phyloP scores from a whole-genome alignment of 2,888 invertebrate species.

The Lucinisca nassula region DNA sequence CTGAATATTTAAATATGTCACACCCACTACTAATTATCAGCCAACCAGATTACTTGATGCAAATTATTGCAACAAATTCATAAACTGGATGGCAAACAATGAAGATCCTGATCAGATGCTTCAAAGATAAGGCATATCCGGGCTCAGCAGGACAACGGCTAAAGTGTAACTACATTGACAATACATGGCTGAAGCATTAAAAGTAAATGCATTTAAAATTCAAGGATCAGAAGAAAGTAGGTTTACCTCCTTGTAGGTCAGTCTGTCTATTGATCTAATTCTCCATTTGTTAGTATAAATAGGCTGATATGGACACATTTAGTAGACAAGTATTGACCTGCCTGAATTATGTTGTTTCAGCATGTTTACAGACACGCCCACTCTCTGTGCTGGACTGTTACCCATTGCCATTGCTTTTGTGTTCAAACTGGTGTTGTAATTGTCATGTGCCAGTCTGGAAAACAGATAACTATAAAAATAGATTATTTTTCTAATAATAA shows the following conservation, averaged over 20 bases:
- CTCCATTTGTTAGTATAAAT: background rate
- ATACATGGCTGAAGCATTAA: no score
- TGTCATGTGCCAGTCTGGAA: background rate
- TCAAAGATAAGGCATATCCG: no score
- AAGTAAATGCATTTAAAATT: no score
- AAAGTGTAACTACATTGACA: no score
- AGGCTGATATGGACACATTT: background rate
- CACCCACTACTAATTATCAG: no score
- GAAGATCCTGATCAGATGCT: no score
- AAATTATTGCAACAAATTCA: no score
- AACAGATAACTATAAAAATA: background rate
- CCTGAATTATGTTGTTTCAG: background rate
- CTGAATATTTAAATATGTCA: no score
- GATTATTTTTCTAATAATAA: constrained; percentile 1
- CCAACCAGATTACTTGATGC: no score
- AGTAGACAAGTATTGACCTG: background rate
- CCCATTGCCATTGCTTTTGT: background rate
- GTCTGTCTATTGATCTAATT: background rate
- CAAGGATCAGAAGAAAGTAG: no score
- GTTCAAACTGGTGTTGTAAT: background rate
- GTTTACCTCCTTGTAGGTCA: background rate
- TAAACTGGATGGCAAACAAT: no score
- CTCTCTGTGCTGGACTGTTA: background rate
- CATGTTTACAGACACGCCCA: constrained; percentile 26
- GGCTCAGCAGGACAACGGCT: no score